Percentiles rank a stretch among this genome's conserved stretches.
Conservation (phyloP, 2,888 invertebrate genomes). For the Pomacea canaliculata region DNA sequence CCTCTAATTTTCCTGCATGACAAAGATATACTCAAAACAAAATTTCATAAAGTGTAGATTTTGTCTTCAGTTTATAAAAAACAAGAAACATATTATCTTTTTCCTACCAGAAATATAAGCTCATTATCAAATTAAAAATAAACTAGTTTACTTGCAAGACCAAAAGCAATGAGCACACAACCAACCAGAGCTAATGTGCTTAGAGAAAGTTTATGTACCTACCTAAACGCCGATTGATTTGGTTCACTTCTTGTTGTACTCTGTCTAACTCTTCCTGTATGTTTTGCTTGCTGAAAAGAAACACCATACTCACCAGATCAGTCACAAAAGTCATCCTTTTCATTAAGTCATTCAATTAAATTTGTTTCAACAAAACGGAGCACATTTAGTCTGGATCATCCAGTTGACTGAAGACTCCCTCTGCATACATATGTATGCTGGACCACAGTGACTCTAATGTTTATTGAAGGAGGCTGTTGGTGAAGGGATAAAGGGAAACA, state of each 20-base stretch:
- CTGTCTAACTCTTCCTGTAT: slow-evolving; percentile 7
- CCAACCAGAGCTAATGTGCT: neutral
- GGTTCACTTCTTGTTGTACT: slow-evolving; percentile 10
- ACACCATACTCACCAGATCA: neutral
- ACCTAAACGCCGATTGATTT: slow-evolving; percentile 17
- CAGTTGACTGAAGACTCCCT: too few relatives aligned
- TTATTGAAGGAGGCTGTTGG: too few relatives aligned
- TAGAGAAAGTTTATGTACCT: neutral
- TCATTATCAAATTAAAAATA: neutral
- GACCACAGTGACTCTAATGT: too few relatives aligned
- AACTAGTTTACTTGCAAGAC: neutral
- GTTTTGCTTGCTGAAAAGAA: slow-evolving; percentile 6
- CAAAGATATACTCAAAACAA: neutral
- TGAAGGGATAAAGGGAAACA: too few relatives aligned
- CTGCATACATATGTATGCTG: too few relatives aligned
- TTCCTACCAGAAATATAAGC: neutral
- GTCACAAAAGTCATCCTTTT: neutral
- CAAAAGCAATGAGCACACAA: too few relatives aligned
- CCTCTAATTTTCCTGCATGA: neutral
- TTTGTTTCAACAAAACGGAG: too few relatives aligned
- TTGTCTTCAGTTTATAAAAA: neutral
- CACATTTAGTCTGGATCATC: too few relatives aligned
- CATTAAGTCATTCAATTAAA: neutral
- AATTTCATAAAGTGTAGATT: neutral
- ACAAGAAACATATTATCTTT: neutral